Evolutionary conservation across 2,888 invertebrate genomes (phyloP).

Genomic region (Calameuta filiformis): DNA sequence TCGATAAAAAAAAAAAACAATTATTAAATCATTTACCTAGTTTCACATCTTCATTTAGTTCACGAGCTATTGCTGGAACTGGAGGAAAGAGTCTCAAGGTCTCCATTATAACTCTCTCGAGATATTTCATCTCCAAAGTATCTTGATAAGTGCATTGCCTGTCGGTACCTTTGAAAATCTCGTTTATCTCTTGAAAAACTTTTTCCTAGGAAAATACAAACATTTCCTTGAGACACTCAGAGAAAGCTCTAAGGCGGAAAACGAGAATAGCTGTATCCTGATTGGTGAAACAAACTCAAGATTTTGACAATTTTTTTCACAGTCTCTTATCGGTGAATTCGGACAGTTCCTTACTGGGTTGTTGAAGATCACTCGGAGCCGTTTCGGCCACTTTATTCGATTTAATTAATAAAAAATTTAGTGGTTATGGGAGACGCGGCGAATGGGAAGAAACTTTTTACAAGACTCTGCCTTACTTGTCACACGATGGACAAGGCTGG

Average conservation of each 20-base stretch:
- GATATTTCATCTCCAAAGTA: constrained; percentile 86
- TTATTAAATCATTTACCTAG: constrained; percentile 68
- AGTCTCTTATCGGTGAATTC: constrained; percentile 1
- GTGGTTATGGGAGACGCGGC: constrained; percentile 70
- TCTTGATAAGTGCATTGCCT: constrained; percentile 84
- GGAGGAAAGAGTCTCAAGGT: constrained; percentile 84
- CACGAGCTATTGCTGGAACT: constrained; percentile 81
- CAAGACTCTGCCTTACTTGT: constrained; percentile 75
- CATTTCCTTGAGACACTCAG: not conserved
- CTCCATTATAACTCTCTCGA: constrained; percentile 85
- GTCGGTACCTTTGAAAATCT: constrained; percentile 81
- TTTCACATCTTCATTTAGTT: constrained; percentile 77
- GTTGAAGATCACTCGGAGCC: not conserved
- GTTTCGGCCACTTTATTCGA: not conserved
- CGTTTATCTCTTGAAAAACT: constrained; percentile 78
- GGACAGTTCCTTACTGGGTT: constrained; percentile 9
- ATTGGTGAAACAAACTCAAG: not conserved
- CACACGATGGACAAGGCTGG: constrained; percentile 76
- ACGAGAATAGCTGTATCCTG: not conserved
- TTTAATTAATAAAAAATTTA: not conserved
- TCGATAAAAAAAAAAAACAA: not conserved
- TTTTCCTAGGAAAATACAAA: constrained; percentile 66
- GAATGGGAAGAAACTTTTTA: constrained; percentile 77
- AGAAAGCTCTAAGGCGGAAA: not conserved
- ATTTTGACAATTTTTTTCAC: not conserved